Evolutionary conservation across 2,888 invertebrate genomes (phyloP), one percentile per base, ranked within the genome.

Genomic region (Thalpophila matura): DNA sequence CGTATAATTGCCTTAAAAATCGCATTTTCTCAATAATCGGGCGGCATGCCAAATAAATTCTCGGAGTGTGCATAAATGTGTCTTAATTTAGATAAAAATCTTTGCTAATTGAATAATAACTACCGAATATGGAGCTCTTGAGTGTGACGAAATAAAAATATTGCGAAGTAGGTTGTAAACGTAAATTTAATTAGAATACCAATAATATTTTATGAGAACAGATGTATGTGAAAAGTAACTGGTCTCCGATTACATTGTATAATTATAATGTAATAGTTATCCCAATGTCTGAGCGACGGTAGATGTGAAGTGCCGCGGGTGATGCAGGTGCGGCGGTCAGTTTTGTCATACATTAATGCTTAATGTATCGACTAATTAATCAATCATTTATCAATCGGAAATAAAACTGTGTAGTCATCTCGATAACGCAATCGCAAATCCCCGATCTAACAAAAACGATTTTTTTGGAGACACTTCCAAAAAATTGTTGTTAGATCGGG

Each of bases 151-250:
- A 66, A 76, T 71, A 55, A 58, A 55, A 65, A 68, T 57, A 68
- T 76, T 79, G 67, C 76, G 68, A 76, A 67, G 72, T 66, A 59
- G 58, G 20, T 60, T 69, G 59, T 72, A 51, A 61, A 62, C 64
- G 47, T 68, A 58, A 58, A 65, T 7, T 77, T 70, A 73, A 72
- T 78, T 73, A 70, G 76, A 73, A 70, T 63, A 69, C 59, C 69
- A 66, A 78, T 77, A 75, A 64, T 33, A 61, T 77, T 77, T 76
- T 79, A 78, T 65, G 73, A 73, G 61, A 56, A 64, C 64, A 57
- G 27, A 67, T 63, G 45, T 24, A 59, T 58, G 50, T 65, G 68
- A 63, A 77, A 73, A 58, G 24, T 72, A 60, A 66, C 24, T 37
- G 60, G 42, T 47, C 24, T 29, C 14, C 42, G 54, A 70, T 60